Evolutionary conservation across 2,113 vertebrate genomes (phyloP), one percentile per base, ranked within the genome.

Genomic region (Charina bottae): DNA sequence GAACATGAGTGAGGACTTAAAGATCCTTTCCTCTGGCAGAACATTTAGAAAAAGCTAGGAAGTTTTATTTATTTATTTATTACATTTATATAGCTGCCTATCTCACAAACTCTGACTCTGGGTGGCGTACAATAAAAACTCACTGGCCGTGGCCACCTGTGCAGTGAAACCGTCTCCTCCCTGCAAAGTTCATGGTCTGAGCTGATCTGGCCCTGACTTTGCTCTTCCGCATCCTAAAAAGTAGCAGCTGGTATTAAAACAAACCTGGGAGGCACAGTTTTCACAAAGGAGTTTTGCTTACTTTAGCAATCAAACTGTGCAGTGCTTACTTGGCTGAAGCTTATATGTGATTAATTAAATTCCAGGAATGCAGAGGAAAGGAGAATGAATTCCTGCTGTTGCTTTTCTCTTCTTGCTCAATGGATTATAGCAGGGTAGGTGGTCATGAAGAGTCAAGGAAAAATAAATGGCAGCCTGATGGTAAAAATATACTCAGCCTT

Each of bases 401-500:
- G 3, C 0, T 56, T 46, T 0, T 8, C 83, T 56, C 42, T 37
- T 56, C 42, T 37, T 37, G 78, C 28, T 89, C 8, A 87, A 23
- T 0, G 0, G 23, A 78, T 91, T 53, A 53, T 10, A 91, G 28
- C 33, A 60, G 62, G 93, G 83, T 93, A 84, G 24, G 33, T 42
- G 62, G 84, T 12, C 49, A 88, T 23, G 2, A 83, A 17, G 46
- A n/a, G 24, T 55, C 49, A n/a, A n/a, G 23, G 21, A 1, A 21
- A 78, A 42, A 78, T 21, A 78, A 42, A 42, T 42, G 72, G 72
- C 33, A 42, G 21, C 0, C 15, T 21, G 89, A 89, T 89, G 88
- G 28, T 87, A 62, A 84, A 0, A n/a, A 26, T 24, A 0, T 92
- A 93, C 94, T 94, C 94, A 93, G 92, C 89, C 96, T 64, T 88